phyloP scores from a whole-genome alignment of 2,888 invertebrate species.

The Noctua janthe region DNA sequence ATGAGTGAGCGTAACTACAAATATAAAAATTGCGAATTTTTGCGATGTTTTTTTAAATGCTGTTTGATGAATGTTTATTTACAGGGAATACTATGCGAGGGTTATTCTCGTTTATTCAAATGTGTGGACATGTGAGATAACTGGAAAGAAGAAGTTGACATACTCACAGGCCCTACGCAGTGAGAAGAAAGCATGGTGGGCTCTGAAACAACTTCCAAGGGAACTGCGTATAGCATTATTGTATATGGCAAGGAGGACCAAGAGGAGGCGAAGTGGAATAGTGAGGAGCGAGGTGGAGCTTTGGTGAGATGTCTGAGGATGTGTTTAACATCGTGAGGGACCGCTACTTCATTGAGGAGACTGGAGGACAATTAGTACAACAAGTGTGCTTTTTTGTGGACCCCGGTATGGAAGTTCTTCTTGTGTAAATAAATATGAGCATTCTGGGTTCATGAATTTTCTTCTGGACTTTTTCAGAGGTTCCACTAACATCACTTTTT shows the following conservation, averaged over 20 bases:
- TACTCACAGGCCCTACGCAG: conserved; percentile 97
- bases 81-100: conserved; percentile 98
- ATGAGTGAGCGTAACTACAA: conserved; percentile 95
- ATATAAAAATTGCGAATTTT: conserved; percentile 72
- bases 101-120: conserved; percentile 99
- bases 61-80: conserved; percentile 75
- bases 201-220: conserved; percentile 95
- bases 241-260: conserved; percentile 94
- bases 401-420: background rate
- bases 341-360: conserved; percentile 97
- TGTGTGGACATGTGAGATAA: conserved; percentile 98
- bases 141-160: conserved; percentile 97
- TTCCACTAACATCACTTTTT: background rate
- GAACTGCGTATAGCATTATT: conserved; percentile 95
- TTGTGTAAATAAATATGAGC: background rate
- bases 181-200: conserved; percentile 95
- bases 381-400: background rate
- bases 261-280: conserved; percentile 76
- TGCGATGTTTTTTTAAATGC: conserved; percentile 72
- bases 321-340: conserved; percentile 96
- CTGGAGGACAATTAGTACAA: conserved; percentile 76
- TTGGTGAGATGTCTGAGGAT: conserved; percentile 97
- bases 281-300: conserved; percentile 91
- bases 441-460: background rate
- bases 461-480: background rate